Percentiles rank a stretch among this genome's conserved stretches.
phyloP scores from a whole-genome alignment of 2,113 vertebrate species.

The Dasypus novemcinctus region DNA sequence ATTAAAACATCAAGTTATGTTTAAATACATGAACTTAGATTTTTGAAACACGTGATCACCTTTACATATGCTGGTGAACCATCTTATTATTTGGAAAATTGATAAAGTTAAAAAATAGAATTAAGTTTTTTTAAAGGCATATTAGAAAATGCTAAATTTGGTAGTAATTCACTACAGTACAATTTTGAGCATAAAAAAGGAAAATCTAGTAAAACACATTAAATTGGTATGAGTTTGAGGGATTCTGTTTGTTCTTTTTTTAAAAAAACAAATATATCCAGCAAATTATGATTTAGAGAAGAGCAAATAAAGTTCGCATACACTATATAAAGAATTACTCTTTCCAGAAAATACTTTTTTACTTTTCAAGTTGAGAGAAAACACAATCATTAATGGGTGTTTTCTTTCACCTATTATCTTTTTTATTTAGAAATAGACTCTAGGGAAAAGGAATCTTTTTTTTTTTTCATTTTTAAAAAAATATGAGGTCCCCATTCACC shows the following conservation, averaged over 20 bases:
- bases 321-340: conserved; percentile 50
- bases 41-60: not conserved
- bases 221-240: not conserved
- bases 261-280: not conserved
- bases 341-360: conserved; percentile 66
- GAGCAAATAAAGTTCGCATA: conserved; percentile 45
- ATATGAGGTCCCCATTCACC: too few relatives aligned
- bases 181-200: conserved; percentile 58
- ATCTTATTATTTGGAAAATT: not conserved
- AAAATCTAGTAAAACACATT: conserved; percentile 23
- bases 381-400: not conserved
- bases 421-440: conserved; percentile 41
- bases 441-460: not conserved
- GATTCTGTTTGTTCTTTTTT: not conserved
- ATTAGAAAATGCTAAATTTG: not conserved
- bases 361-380: conserved; percentile 38
- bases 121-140: not conserved
- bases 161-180: not conserved
- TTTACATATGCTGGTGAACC: not conserved
- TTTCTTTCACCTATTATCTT: conserved; percentile 10
- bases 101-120: not conserved
- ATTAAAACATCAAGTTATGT: not conserved
- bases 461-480: too few relatives aligned
- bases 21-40: not conserved
- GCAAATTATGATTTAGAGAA: conserved; percentile 63